Conservation (phyloP, 2,797 vertebrate species). For the Pantherophis alleghaniensis region DNA sequence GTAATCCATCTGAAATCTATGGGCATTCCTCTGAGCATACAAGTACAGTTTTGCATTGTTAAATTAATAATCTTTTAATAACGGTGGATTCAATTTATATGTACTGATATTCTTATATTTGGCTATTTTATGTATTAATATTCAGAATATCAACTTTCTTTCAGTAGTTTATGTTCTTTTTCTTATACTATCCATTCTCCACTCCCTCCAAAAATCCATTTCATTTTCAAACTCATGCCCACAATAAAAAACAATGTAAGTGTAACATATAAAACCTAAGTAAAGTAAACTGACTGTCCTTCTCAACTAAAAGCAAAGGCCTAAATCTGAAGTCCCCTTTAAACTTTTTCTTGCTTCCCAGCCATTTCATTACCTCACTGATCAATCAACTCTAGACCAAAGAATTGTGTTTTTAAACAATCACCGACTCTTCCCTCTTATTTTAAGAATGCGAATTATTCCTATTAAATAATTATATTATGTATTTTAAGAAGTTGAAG, state of each 20-base stretch:
- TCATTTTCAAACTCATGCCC: background rate
- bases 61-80: background rate
- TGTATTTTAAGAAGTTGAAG: background rate
- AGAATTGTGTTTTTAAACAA: background rate
- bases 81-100: too few relatives aligned
- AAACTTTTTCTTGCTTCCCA: background rate
- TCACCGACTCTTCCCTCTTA: background rate
- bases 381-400: background rate
- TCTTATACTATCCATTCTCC: background rate
- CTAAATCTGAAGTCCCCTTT: background rate
- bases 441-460: background rate
- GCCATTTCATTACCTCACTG: background rate
- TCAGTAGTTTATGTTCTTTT: background rate
- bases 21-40: background rate
- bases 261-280: background rate
- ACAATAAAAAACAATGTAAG: background rate
- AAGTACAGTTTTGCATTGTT: background rate
- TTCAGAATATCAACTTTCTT: background rate
- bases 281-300: background rate
- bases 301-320: background rate
- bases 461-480: background rate
- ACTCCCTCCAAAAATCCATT: background rate
- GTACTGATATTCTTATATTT: background rate
- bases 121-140: background rate
- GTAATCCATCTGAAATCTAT: background rate